Conservation (phyloP, 2,797 vertebrate species). For the Podargus strigoides region DNA sequence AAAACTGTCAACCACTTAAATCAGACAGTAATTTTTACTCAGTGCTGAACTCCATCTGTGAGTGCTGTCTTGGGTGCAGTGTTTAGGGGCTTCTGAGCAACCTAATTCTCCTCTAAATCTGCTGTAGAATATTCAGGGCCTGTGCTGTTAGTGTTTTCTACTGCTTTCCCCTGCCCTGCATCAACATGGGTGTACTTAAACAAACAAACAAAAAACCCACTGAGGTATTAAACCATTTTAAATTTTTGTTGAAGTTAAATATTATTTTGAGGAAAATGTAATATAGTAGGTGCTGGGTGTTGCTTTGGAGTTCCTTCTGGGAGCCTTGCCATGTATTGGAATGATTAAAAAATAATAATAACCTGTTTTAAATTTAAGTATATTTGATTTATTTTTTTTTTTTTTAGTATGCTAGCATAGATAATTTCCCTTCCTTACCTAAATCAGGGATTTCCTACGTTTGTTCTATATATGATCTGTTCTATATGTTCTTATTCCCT, state of each 20-base stretch:
- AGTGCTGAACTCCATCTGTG: neutral
- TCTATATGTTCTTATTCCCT: neutral
- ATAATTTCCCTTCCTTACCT: neutral
- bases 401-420: neutral
- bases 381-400: neutral
- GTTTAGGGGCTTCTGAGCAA: neutral
- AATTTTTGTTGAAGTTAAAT: neutral
- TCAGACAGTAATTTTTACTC: neutral
- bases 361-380: neutral
- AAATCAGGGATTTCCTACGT: neutral
- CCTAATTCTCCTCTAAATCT: neutral
- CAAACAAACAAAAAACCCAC: neutral
- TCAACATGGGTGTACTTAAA: neutral
- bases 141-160: neutral
- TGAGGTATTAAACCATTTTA: neutral
- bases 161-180: neutral
- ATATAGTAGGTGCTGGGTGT: neutral
- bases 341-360: neutral
- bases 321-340: neutral
- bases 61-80: neutral
- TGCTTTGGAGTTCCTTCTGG: neutral
- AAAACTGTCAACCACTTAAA: neutral
- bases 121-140: neutral
- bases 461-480: neutral
- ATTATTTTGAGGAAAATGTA: neutral